These are phyloP conservation scores for Pentamera pediparva DNA, from an alignment of 53 echinoderm and acorn worm genomes.

Conservation along the genomic window DNA sequence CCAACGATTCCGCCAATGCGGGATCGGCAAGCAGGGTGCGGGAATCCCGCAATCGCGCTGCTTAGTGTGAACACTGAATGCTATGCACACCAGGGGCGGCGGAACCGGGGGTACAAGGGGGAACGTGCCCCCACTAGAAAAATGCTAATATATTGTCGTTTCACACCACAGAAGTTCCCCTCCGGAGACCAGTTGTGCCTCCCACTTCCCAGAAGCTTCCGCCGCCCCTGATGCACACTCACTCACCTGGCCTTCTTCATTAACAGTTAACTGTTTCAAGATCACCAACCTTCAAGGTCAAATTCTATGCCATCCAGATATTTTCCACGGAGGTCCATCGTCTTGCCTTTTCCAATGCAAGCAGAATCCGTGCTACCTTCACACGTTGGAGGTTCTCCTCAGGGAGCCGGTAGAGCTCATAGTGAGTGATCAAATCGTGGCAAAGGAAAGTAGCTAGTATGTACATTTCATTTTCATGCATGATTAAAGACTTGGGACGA, in stretches of 20 bases:
- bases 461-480: slow-evolving; percentile 54
- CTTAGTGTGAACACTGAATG: no score
- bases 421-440: slow-evolving; percentile 41
- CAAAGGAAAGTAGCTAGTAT: slow-evolving; percentile 44
- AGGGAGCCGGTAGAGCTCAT: slow-evolving; percentile 45
- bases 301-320: slow-evolving; percentile 45
- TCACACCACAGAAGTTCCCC: background rate
- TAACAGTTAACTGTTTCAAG: slow-evolving; percentile 2
- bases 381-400: slow-evolving; percentile 44
- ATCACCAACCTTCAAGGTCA: slow-evolving; percentile 35
- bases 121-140: no score
- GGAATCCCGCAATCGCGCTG: no score
- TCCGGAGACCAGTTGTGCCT: no score
- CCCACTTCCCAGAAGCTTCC: no score
- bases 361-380: slow-evolving; percentile 47
- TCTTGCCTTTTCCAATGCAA: slow-evolving; percentile 52
- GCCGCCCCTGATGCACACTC: background rate
- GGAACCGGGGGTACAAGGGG: no score
- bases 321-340: slow-evolving; percentile 43
- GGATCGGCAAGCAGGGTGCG: no score
- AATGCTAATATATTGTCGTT: no score
- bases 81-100: no score
- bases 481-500: slow-evolving; percentile 43
- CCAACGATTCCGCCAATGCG: no score
- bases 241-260: background rate